Base-by-base conservation (phyloP, 2,797 vertebrate species). In the Perodicticus potto region DNA sequence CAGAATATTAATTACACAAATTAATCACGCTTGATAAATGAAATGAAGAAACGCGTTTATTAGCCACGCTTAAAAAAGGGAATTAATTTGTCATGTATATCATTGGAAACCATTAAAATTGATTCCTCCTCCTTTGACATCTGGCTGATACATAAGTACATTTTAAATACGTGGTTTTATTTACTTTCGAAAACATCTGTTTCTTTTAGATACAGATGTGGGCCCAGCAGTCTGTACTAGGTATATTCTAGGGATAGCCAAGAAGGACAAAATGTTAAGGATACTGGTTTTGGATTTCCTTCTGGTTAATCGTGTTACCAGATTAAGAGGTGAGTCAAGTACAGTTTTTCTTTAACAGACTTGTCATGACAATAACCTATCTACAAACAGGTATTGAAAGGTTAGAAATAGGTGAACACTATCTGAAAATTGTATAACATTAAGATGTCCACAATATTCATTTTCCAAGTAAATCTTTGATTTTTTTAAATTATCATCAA, bases 161-260 rank as follows among this genome's bases (percentile, higher is more conserved):
- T 85, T 69, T 94, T 90, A 89, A 84, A 93, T 87, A 78, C 3
- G 20, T 91, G 87, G 87, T 97, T 96, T 97, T 94, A 90, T 86
- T 96, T 96, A 57, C 86, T 96, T 94, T 95, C 53, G 88, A 95
- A 93, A 87, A 96, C 94, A 94, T 95, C 95, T 97, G 86, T 89
- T 96, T 95, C 74, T 83, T 95, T 94, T 93, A 95, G 53, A 94
- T 95, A 89, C 10, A 5, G 34, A 85, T 87, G 63, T 89, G 83
- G 77, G 40, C 86, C 95, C 57, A 59, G 84, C 95, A 67, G 45
- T 83, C 57, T 80, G 95, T 92, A 73, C 61, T 57, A 73, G 92
- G 32, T 65, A 2, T 37, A 55, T 85, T 43, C 87, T 55, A 72
- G 69, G 91, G 97, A 92, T 7, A 19, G 23, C 78, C 93, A 67